Evolutionary conservation across 2,888 invertebrate species (phyloP).

Genomic region (Cyrtodaria siliqua): DNA sequence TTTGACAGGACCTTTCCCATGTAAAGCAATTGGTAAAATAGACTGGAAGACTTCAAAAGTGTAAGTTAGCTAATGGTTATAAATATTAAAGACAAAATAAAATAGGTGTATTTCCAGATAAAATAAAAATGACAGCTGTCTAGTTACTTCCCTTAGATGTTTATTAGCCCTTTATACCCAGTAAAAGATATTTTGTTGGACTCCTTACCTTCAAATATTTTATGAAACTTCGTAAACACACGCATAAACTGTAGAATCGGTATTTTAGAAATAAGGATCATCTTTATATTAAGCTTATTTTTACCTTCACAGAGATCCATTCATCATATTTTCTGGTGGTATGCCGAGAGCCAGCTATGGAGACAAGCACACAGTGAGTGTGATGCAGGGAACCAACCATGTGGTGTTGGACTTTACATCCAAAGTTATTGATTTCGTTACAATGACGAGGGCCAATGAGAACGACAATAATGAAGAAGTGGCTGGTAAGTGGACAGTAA

Average conservation of each 20-base stretch:
- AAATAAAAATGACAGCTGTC: too few species aligned
- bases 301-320: constrained; percentile 86
- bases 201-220: too few species aligned
- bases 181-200: too few species aligned
- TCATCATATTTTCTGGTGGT: constrained; percentile 93
- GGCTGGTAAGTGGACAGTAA: constrained; percentile 68
- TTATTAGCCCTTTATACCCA: too few species aligned
- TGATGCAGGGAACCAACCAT: constrained; percentile 91
- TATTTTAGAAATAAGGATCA: too few species aligned
- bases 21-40: constrained; percentile 94
- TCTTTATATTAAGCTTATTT: too few species aligned
- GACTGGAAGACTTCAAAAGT: constrained; percentile 87
- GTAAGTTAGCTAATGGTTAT: constrained; percentile 82
- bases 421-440: constrained; percentile 91
- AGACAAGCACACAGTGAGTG: constrained; percentile 97
- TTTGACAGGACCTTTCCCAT: constrained; percentile 94
- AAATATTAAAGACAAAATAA: too few species aligned
- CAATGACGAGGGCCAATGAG: constrained; percentile 78
- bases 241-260: too few species aligned
- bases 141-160: too few species aligned
- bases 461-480: constrained; percentile 68
- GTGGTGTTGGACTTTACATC: constrained; percentile 98
- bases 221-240: too few species aligned
- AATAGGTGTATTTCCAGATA: too few species aligned
- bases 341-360: constrained; percentile 98